Evolutionary conservation across 2,113 vertebrate genomes (phyloP).

Genomic region (Oryzias melastigma): DNA sequence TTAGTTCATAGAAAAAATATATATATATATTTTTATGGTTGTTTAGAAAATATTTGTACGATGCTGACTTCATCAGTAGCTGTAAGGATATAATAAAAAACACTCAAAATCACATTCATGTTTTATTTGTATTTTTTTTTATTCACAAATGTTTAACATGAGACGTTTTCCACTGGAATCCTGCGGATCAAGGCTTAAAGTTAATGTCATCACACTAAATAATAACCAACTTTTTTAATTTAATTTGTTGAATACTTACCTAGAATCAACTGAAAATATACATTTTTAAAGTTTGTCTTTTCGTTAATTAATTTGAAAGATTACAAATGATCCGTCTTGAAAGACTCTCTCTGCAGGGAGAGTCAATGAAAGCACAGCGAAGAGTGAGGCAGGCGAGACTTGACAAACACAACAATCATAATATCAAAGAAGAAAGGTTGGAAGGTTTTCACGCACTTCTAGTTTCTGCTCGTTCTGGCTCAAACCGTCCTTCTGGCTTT

Average conservation of each 20-base stretch:
- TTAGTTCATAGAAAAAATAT: too few species aligned
- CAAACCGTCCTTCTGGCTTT: slow-evolving; percentile 94
- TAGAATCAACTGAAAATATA: not conserved
- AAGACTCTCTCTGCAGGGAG: too few species aligned
- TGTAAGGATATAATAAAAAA: slow-evolving; percentile 79
- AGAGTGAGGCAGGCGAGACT: slow-evolving; percentile 9
- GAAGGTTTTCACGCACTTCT: slow-evolving; percentile 90
- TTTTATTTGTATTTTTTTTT: slow-evolving; percentile 81
- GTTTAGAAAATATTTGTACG: too few species aligned
- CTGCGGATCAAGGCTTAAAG: slow-evolving; percentile 90
- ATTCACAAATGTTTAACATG: slow-evolving; percentile 76
- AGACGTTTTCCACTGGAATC: slow-evolving; percentile 79
- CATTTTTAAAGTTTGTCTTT: too few species aligned
- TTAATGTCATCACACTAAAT: slow-evolving; percentile 57
- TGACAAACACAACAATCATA: not conserved
- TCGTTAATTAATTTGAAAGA: too few species aligned
- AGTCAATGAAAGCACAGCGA: not conserved
- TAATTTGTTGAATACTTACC: slow-evolving; percentile 36
- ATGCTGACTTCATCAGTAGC: not conserved
- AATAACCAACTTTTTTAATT: not conserved
- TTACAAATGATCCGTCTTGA: too few species aligned
- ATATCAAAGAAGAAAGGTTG: slow-evolving; percentile 15
- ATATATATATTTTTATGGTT: too few species aligned
- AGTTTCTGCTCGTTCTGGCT: slow-evolving; percentile 97
- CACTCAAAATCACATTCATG: slow-evolving; percentile 83